Conservation (phyloP, 1,140 invertebrate genomes). For the Aphidius ervi region DNA sequence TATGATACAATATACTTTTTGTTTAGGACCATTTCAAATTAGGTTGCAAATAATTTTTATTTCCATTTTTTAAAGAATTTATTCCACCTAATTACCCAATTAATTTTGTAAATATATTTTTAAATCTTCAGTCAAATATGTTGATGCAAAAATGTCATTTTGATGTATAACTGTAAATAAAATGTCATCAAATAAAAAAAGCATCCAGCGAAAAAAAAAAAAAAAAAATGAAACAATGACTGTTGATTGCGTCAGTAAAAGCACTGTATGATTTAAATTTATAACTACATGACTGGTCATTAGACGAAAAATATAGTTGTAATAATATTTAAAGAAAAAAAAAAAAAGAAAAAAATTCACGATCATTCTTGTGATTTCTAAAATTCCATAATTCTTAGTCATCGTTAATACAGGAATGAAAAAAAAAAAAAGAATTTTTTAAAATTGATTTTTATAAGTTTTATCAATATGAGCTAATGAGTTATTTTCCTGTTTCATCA, state of each 20-base stretch:
- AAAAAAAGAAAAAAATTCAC: not conserved
- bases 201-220: not conserved
- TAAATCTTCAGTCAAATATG: no score
- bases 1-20: no score
- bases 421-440: not conserved
- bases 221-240: slow-evolving; percentile 8
- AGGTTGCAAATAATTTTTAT: no score
- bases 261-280: no score
- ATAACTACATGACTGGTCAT: not conserved
- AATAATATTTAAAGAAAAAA: not conserved
- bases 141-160: no score
- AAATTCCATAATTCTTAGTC: not conserved
- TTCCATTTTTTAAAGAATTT: no score
- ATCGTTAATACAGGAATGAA: not conserved
- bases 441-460: not conserved
- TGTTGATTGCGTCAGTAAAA: slow-evolving; percentile 3
- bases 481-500: no score
- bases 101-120: no score
- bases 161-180: no score
- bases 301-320: not conserved
- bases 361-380: not conserved
- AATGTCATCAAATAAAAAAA: not conserved
- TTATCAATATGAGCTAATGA: not conserved
- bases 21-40: no score
- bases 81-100: no score